A percentile compares a stretch with the other conserved stretches of the same genome.
Conservation (phyloP, 2,113 vertebrate species). For the Nansenia antarctica region DNA sequence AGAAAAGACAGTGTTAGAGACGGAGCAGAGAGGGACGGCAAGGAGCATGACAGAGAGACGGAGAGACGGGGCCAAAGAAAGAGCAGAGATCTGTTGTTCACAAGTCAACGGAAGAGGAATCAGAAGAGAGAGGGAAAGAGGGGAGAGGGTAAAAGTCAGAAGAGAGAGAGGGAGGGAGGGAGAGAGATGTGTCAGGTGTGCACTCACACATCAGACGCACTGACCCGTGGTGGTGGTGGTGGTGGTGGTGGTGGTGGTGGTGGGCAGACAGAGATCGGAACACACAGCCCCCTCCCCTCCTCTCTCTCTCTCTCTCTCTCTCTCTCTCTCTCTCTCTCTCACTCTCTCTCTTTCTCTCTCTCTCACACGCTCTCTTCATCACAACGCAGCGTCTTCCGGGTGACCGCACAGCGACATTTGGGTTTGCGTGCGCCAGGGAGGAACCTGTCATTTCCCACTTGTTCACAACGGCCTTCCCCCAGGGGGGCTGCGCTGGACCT, state of each 20-base stretch:
- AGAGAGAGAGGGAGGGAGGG: neutral
- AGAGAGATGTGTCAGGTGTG: constrained; percentile 41
- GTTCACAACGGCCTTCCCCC: constrained; percentile 41
- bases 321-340: neutral
- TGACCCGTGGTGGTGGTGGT: constrained; percentile 52
- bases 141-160: neutral
- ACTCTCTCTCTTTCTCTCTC: neutral
- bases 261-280: constrained; percentile 42
- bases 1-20: neutral
- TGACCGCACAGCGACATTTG: constrained; percentile 53
- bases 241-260: no score
- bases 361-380: neutral
- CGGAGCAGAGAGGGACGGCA: neutral
- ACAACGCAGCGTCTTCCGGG: constrained; percentile 45
- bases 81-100: no score
- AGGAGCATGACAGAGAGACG: neutral
- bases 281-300: constrained; percentile 3
- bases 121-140: constrained; percentile 16
- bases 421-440: constrained; percentile 42
- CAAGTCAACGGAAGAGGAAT: no score
- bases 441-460: constrained; percentile 64
- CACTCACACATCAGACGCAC: constrained; percentile 43
- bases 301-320: constrained; percentile 1
- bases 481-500: neutral
- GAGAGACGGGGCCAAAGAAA: neutral